phyloP scores from a whole-genome alignment of 2,113 vertebrate species.

The Alosa alosa region DNA sequence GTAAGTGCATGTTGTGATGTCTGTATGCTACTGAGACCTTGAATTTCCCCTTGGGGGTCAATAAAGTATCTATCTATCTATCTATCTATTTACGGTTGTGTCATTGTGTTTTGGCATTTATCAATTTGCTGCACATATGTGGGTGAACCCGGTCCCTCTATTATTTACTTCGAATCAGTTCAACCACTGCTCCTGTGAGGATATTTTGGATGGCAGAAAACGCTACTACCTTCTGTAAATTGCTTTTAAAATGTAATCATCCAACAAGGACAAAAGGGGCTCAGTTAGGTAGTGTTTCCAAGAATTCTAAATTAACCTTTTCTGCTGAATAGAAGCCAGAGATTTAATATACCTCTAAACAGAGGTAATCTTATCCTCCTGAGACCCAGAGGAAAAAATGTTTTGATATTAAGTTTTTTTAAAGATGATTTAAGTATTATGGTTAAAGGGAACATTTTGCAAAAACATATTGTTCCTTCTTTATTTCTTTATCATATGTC shows the following conservation, averaged over 20 bases:
- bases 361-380: too few relatives aligned
- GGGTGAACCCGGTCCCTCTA: not conserved
- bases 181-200: not conserved
- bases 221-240: not conserved
- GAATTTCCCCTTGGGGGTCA: too few relatives aligned
- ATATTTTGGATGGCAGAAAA: not conserved
- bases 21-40: too few relatives aligned
- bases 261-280: not conserved
- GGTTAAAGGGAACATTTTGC: too few relatives aligned
- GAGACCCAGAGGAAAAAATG: too few relatives aligned
- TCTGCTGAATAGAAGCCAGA: not conserved
- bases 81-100: too few relatives aligned
- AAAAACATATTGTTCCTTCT: too few relatives aligned
- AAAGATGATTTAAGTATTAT: too few relatives aligned
- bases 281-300: not conserved
- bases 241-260: conserved; percentile 1
- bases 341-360: not conserved
- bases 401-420: too few relatives aligned
- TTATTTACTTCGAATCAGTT: not conserved
- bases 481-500: too few relatives aligned
- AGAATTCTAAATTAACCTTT: not conserved
- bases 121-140: not conserved
- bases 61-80: too few relatives aligned
- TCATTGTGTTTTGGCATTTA: not conserved
- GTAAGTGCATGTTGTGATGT: too few relatives aligned